phyloP scores from a whole-genome alignment of 2,888 invertebrate species.

The Phyto melanocephala region DNA sequence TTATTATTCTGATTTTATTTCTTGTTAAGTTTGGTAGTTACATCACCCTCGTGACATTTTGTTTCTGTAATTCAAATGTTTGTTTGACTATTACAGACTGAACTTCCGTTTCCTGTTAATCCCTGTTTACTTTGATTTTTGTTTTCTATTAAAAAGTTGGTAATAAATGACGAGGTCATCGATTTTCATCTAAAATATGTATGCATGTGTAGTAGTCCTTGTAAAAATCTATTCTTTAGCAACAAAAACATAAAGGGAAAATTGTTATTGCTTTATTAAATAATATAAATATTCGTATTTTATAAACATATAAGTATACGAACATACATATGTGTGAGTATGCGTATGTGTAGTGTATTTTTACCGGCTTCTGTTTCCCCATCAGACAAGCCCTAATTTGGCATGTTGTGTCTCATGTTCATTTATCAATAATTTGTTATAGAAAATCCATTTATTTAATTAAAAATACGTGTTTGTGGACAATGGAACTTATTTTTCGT shows the following conservation, averaged over 20 bases:
- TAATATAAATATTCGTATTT: conserved; percentile 27
- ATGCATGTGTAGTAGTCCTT: too few relatives aligned
- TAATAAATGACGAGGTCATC: conserved; percentile 50
- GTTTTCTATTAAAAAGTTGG: conserved; percentile 7
- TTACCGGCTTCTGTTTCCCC: not conserved
- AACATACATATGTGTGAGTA: not conserved
- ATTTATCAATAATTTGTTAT: conserved; percentile 44
- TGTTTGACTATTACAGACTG: conserved; percentile 23
- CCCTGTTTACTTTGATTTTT: conserved; percentile 39
- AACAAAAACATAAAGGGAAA: not conserved
- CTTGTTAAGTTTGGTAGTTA: conserved; percentile 31
- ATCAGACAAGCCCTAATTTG: conserved; percentile 37
- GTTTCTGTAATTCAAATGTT: conserved; percentile 11
- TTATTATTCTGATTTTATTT: conserved; percentile 39
- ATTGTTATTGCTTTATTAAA: conserved; percentile 44
- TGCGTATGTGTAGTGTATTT: not conserved
- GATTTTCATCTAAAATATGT: conserved; percentile 29
- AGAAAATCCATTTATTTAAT: conserved; percentile 55
- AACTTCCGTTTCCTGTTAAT: conserved; percentile 66
- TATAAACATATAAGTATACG: not conserved
- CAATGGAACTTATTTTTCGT: not conserved
- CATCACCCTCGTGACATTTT: conserved; percentile 61
- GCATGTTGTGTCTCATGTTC: conserved; percentile 37
- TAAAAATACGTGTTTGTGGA: conserved; percentile 46
- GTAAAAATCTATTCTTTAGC: conserved; percentile 40